Percentiles rank a stretch among this genome's conserved stretches.
Conservation (phyloP, 2,888 invertebrate species). For the Limnephilus auricula region DNA sequence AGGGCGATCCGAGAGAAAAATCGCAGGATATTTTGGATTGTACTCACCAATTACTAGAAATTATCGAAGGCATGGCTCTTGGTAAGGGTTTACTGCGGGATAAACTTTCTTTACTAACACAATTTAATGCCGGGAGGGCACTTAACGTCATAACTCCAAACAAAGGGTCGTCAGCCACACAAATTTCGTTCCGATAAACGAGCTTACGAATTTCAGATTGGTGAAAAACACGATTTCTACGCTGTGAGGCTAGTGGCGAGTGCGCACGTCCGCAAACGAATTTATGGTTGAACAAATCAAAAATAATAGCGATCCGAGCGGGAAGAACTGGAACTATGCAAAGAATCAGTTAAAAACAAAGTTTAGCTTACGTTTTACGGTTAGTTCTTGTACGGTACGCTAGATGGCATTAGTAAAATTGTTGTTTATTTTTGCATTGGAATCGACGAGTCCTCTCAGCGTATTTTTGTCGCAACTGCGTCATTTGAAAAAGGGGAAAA, state of each 20-base stretch:
- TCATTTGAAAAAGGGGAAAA: background rate
- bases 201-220: slow-evolving; percentile 34
- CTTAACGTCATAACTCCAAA: slow-evolving; percentile 77
- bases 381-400: background rate
- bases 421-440: background rate
- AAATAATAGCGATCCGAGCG: background rate
- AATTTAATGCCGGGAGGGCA: slow-evolving; percentile 75
- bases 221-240: slow-evolving; percentile 9
- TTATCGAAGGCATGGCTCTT: slow-evolving; percentile 80
- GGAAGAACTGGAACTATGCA: background rate
- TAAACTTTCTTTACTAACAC: slow-evolving; percentile 76
- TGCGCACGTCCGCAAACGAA: background rate
- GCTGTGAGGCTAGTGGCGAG: background rate
- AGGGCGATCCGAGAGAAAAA: slow-evolving; percentile 35
- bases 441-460: background rate
- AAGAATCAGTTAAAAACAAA: background rate
- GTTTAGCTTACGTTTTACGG: background rate
- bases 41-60: slow-evolving; percentile 82
- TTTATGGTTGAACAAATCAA: background rate
- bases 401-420: background rate
- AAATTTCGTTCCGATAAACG: slow-evolving; percentile 50
- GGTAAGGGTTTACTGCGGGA: slow-evolving; percentile 74
- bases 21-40: slow-evolving; percentile 56
- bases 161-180: slow-evolving; percentile 66
- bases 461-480: background rate